Evolutionary conservation across 2,113 vertebrate species (phyloP).

Genomic region (Arvicanthis niloticus): DNA sequence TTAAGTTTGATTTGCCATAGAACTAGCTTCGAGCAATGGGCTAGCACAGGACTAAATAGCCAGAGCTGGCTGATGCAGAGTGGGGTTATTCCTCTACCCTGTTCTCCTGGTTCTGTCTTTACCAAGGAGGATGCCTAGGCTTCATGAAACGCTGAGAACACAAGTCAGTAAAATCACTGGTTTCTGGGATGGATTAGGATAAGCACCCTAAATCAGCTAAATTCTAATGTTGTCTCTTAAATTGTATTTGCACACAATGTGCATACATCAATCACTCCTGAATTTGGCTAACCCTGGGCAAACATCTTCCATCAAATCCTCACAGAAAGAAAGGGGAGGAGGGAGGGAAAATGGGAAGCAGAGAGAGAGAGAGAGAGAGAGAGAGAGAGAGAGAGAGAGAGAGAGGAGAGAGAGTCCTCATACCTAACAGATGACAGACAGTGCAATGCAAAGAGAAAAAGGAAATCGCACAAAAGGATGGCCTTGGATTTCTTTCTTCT

Average conservation of each 20-base stretch:
- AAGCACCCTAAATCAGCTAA: neutral
- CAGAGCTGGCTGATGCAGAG: neutral
- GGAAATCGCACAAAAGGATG: slow-evolving; percentile 48
- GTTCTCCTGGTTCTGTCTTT: neutral
- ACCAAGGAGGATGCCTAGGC: neutral
- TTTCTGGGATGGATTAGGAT: neutral
- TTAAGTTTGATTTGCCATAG: neutral
- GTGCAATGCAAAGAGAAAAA: slow-evolving; percentile 36
- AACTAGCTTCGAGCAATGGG: neutral
- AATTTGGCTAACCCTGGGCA: slow-evolving; percentile 29
- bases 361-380: neutral
- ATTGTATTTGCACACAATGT: slow-evolving; percentile 23
- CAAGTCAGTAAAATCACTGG: neutral
- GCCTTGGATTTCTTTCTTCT: neutral
- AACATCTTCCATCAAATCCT: slow-evolving; percentile 9
- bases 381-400: neutral
- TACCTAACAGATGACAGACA: neutral
- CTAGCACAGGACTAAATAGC: neutral
- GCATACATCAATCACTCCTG: slow-evolving; percentile 12
- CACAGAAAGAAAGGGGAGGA: neutral
- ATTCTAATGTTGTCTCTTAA: slow-evolving; percentile 45
- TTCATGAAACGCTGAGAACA: neutral
- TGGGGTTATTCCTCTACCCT: neutral
- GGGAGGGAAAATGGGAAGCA: too few species aligned
- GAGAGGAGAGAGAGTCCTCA: neutral